Percentiles rank a stretch among this genome's conserved stretches.
Conservation (phyloP, 92 coral and sea anemone genomes). For the Parazoanthus atlanticus region DNA sequence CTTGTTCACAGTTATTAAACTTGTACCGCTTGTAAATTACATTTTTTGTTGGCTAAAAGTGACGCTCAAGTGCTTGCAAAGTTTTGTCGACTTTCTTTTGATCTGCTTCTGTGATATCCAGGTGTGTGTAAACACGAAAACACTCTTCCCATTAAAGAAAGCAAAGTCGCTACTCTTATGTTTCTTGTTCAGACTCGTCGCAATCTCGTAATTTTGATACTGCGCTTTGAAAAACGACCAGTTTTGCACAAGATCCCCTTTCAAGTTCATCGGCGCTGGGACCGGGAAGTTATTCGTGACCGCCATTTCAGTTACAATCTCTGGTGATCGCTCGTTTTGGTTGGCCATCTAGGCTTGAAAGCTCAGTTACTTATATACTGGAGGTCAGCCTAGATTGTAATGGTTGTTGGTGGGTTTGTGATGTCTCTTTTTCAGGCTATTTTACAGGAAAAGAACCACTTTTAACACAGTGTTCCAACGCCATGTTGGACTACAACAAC, state of each 20-base stretch:
- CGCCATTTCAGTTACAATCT: too few species aligned
- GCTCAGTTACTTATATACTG: background rate
- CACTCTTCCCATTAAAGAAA: conserved; percentile 20
- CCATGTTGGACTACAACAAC: too few species aligned
- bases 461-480: background rate
- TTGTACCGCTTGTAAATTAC: background rate
- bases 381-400: background rate
- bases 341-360: background rate
- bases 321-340: background rate
- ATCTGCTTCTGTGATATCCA: conserved; percentile 35
- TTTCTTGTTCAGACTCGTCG: background rate
- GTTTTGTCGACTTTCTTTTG: conserved; percentile 10
- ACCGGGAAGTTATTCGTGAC: too few species aligned
- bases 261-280: too few species aligned
- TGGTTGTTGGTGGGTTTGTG: background rate
- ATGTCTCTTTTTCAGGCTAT: too few species aligned
- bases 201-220: conserved; percentile 47
- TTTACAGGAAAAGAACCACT: background rate
- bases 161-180: conserved; percentile 23
- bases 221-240: too few species aligned
- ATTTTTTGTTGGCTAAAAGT: conserved; percentile 11
- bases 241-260: too few species aligned
- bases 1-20: too few species aligned
- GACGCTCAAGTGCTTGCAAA: too few species aligned
- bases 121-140: conserved; percentile 30